These are phyloP conservation scores for Colletes latitarsis DNA, from an alignment of 1,140 invertebrate genomes.

Conservation along the genomic window DNA sequence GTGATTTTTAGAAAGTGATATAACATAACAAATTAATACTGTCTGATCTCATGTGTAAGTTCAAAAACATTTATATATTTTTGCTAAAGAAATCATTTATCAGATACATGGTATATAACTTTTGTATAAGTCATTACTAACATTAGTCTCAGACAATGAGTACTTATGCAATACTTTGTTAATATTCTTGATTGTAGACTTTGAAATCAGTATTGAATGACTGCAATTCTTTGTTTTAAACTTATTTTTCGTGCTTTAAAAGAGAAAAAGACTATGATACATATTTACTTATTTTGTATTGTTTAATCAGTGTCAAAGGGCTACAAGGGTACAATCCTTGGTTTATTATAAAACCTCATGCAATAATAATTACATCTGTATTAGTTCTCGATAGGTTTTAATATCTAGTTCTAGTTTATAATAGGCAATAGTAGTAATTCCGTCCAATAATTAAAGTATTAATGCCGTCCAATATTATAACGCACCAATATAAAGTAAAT, in stretches of 20 bases:
- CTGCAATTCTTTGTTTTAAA: no score
- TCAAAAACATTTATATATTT: not conserved
- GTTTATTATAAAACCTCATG: not conserved
- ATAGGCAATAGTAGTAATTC: constrained; percentile 1
- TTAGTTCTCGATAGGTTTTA: no score
- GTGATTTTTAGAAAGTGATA: not conserved
- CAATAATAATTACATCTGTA: no score
- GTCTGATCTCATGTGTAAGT: constrained; percentile 19
- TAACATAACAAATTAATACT: not conserved
- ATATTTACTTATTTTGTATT: not conserved
- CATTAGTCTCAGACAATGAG: no score
- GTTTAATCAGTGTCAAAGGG: not conserved
- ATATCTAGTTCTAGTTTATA: not conserved
- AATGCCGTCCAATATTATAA: constrained; percentile 1
- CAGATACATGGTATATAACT: not conserved
- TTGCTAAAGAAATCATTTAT: not conserved
- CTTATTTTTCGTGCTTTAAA: no score
- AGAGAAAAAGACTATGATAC: no score
- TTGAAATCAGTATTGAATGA: no score
- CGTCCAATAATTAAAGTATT: constrained; percentile 1
- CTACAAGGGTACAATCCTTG: no score
- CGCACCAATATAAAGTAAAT: not conserved
- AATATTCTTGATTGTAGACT: no score
- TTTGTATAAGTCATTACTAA: not conserved
- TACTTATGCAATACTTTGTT: no score